Evolutionary conservation across 2,113 vertebrate species (phyloP), one percentile per base, ranked within the genome.

Genomic region (Oxyura jamaicensis): DNA sequence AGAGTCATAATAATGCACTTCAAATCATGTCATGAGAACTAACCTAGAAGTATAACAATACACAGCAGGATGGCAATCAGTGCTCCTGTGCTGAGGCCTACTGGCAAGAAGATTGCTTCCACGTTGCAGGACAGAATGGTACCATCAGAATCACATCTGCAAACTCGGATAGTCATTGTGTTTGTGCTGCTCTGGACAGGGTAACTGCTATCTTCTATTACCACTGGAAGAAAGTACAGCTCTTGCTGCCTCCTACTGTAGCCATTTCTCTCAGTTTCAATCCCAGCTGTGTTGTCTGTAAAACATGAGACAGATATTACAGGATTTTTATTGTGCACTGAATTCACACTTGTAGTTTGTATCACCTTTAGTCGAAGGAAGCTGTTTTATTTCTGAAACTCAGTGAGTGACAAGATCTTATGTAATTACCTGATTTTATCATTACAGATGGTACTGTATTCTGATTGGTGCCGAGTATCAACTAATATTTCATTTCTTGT

Each of bases 41-140:
- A 91, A 99, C 99, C 99, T 97, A 99, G 97, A 68, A 99, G 98
- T 95, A 99, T 99, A 96, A 99, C 72, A 91, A 99, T 98, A 86
- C 99, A 99, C 56, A 99, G 96, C 46, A 99, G 98, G 86, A 99
- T 99, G 91, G 99, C 99, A 55, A 99, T 98, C 95, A 99, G 96
- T 1, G 99, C 99, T 39, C 99, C 99, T 2, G 99, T 99, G 97
- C 99, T 99, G 62, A 99, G 99, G 66, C 99, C 99, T 28, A 99
- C 99, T 22, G 99, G 99, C 50, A 99, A 98, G 91, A 99, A 99
- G 96, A 99, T 98, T 91, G 99, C 99, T 96, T 99, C 99, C 11
- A 99, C 99, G 0, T 99, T 99, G 97, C 99, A 99, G 16, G 99
- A 99, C n/a, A 99, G 88, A 94, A 99, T 97, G 31, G 98, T 98